Percentiles rank a stretch among this genome's conserved stretches.
Evolutionary conservation across 2,113 vertebrate genomes (phyloP).

Genomic region (Ptilorrhoa leucosticta): DNA sequence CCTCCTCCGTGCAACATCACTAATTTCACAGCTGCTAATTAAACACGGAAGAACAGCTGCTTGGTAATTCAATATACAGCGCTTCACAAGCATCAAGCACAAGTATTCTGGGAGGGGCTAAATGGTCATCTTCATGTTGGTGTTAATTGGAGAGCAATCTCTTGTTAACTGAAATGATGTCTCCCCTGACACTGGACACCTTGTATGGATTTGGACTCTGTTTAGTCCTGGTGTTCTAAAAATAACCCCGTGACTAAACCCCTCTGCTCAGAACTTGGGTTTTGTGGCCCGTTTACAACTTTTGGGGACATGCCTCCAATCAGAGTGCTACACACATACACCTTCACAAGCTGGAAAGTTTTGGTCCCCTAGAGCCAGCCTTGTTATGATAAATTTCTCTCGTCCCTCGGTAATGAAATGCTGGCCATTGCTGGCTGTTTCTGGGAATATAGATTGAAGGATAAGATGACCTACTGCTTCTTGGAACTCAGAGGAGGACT

Average conservation of each 20-base stretch:
- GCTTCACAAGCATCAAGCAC: neutral
- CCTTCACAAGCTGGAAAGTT: neutral
- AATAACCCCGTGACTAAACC: neutral
- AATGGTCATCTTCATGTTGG: neutral
- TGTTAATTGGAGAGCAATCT: neutral
- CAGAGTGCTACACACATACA: neutral
- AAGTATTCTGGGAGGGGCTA: neutral
- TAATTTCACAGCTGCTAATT: neutral
- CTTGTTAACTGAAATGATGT: neutral
- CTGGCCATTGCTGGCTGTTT: neutral
- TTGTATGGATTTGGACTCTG: neutral
- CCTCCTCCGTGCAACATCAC: neutral
- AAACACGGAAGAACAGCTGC: neutral
- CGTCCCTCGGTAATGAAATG: neutral
- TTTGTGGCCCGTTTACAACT: neutral
- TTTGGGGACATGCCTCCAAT: neutral
- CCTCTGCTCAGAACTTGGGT: neutral
- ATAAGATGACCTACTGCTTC: neutral
- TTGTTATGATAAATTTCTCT: neutral
- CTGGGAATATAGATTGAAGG: neutral
- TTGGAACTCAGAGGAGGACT: neutral
- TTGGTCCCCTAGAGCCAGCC: neutral
- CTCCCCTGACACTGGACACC: neutral
- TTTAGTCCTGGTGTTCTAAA: neutral
- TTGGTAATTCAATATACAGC: neutral